Conservation (phyloP, 2,113 vertebrate species). For the Entelurus aequoreus region DNA sequence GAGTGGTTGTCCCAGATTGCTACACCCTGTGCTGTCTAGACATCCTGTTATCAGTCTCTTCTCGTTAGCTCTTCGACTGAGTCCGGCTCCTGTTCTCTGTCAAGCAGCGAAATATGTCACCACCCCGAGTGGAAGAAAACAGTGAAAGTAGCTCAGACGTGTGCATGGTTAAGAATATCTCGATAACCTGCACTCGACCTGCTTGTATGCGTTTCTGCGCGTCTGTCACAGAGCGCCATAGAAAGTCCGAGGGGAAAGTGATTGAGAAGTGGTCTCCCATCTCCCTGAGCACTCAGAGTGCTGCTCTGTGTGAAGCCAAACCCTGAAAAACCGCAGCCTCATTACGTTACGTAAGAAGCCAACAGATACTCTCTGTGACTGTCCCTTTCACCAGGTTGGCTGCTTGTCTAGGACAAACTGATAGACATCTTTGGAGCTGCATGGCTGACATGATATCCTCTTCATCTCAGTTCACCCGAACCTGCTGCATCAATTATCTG, state of each 20-base stretch:
- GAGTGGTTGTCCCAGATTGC: not conserved
- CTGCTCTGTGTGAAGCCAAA: conserved; percentile 42
- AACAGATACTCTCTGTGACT: conserved; percentile 50
- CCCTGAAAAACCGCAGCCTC: conserved; percentile 38
- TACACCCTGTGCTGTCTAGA: conserved; percentile 3
- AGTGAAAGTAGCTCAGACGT: not conserved
- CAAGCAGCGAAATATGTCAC: conserved; percentile 20
- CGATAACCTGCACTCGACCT: too few relatives aligned
- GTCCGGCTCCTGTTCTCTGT: not conserved
- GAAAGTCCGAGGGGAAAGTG: conserved; percentile 16
- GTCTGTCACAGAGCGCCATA: conserved; percentile 18
- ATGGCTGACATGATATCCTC: conserved; percentile 8
- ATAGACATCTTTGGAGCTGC: conserved; percentile 27
- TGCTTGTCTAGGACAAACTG: conserved; percentile 26
- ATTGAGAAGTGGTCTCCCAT: conserved; percentile 25
- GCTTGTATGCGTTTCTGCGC: conserved; percentile 10
- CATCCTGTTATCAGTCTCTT: conserved; percentile 14
- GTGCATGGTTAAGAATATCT: not conserved
- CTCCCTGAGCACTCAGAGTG: conserved; percentile 26
- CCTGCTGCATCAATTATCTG: not conserved
- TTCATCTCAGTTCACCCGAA: conserved; percentile 25
- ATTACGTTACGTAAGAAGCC: conserved; percentile 51
- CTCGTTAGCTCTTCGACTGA: not conserved
- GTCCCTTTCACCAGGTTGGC: conserved; percentile 17
- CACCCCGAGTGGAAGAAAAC: conserved; percentile 8